Conservation (phyloP, 2,888 invertebrate species). For the Nephrotoma guestfalica region DNA sequence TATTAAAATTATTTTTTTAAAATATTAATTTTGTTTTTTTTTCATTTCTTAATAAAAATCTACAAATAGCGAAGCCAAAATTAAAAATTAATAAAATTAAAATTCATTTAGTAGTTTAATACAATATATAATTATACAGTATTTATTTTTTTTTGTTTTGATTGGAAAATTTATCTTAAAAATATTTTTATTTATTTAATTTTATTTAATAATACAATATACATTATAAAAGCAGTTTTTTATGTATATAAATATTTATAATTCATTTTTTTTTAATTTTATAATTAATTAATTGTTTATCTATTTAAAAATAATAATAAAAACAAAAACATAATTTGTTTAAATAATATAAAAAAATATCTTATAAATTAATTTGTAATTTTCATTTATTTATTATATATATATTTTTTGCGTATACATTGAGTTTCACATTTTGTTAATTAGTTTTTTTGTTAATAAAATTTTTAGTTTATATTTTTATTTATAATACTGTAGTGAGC, state of each 20-base stretch:
- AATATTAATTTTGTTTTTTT: not conserved
- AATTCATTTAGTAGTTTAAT: not conserved
- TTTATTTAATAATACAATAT: not conserved
- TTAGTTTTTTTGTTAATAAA: not conserved
- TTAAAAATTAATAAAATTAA: not conserved
- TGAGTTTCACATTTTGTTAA: not conserved
- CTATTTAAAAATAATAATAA: not conserved
- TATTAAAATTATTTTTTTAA: not conserved
- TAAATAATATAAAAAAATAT: not conserved
- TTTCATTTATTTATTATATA: not conserved
- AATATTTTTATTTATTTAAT: not conserved
- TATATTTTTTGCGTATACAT: slow-evolving; percentile 5
- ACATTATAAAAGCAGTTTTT: slow-evolving; percentile 2
- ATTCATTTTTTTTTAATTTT: not conserved
- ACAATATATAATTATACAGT: not conserved
- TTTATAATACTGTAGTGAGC: slow-evolving; percentile 1
- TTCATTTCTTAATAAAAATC: not conserved
- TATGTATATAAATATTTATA: not conserved
- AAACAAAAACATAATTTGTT: not conserved
- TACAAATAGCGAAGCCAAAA: not conserved
- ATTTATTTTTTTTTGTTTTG: not conserved
- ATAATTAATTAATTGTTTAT: not conserved
- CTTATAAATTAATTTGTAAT: not conserved
- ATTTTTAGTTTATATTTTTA: not conserved
- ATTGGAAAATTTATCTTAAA: not conserved